phyloP scores from a whole-genome alignment of 2,113 vertebrate genomes.

The Rhinolophus ferrumequinum region DNA sequence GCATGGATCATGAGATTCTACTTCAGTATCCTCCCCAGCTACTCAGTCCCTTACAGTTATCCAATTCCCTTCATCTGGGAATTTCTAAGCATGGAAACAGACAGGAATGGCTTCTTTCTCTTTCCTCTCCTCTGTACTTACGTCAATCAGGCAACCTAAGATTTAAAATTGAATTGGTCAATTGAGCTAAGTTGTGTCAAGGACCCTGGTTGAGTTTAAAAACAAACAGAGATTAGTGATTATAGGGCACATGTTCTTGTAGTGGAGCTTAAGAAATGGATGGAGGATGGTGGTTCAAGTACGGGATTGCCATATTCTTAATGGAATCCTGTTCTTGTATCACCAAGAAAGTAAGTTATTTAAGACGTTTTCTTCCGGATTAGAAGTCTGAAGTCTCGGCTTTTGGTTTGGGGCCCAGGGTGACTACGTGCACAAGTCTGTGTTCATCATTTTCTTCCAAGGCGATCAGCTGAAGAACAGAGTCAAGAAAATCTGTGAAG shows the following conservation, averaged over 20 bases:
- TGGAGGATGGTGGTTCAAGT: neutral
- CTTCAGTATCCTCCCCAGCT: neutral
- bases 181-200: neutral
- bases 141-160: neutral
- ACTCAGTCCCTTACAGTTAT: neutral
- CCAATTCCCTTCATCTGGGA: neutral
- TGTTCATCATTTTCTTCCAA: conserved; percentile 99
- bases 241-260: neutral
- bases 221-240: neutral
- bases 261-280: neutral
- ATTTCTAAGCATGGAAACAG: neutral
- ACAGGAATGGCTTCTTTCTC: neutral
- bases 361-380: neutral
- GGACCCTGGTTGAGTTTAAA: neutral
- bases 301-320: neutral
- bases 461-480: conserved; percentile 98
- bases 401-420: conserved; percentile 86
- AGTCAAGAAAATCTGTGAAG: conserved; percentile 99
- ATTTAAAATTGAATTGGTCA: neutral
- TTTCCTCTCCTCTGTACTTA: neutral
- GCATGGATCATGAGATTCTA: neutral
- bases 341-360: conserved; percentile 12
- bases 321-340: neutral
- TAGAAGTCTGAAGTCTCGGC: conserved; percentile 32
- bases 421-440: conserved; percentile 97